A percentile compares a stretch with the other conserved stretches of the same genome.
Evolutionary conservation across 2,113 vertebrate species (phyloP).

Genomic region (Megaleporinus macrocephalus): DNA sequence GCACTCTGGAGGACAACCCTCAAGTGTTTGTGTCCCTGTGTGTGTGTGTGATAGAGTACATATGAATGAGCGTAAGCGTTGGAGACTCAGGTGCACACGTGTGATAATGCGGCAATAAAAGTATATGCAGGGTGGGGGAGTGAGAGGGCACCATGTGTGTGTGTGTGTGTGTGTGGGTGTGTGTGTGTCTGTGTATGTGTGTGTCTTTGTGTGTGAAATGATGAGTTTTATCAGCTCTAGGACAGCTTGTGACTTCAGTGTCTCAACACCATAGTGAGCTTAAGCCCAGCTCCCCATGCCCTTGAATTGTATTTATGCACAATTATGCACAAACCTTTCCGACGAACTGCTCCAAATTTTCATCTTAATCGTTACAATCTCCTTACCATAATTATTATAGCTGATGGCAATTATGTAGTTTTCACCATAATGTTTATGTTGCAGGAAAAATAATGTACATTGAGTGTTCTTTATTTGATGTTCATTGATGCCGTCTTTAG

Average conservation of each 20-base stretch:
- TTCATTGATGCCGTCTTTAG: too few species aligned
- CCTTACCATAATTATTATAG: too few species aligned
- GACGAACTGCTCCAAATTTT: too few species aligned
- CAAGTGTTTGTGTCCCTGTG: constrained; percentile 42
- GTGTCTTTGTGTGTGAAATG: constrained; percentile 40
- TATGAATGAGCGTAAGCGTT: background rate
- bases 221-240: constrained; percentile 32
- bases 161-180: constrained; percentile 41
- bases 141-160: background rate
- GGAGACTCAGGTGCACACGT: constrained; percentile 27
- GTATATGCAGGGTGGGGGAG: background rate
- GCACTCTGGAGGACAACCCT: constrained; percentile 74
- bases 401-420: too few species aligned
- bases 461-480: too few species aligned
- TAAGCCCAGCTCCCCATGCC: constrained; percentile 8
- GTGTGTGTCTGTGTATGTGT: constrained; percentile 25
- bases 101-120: constrained; percentile 5
- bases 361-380: too few species aligned
- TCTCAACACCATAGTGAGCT: constrained; percentile 11
- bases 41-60: constrained; percentile 14
- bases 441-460: too few species aligned
- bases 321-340: too few species aligned
- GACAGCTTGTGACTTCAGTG: constrained; percentile 15
- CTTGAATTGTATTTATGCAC: background rate
- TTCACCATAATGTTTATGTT: too few species aligned